Base-by-base conservation (phyloP, 2,888 invertebrate species). In the Erebia aethiops region DNA sequence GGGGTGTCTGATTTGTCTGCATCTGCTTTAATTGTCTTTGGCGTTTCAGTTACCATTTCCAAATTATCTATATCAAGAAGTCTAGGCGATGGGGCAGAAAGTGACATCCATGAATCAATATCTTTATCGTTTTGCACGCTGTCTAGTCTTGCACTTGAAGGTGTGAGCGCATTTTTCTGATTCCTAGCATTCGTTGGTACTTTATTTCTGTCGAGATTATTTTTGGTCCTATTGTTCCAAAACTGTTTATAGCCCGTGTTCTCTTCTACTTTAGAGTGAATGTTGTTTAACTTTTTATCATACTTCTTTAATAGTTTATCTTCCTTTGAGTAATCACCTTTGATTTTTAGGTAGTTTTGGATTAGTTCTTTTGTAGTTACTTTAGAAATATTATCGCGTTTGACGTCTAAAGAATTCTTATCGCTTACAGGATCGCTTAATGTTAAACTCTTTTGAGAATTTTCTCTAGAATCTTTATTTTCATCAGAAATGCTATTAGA, bases 31-130 rank as follows among this genome's bases (percentile, higher is more conserved):
- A 56, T 52, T 21, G 71, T 43, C 14, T 79, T 76, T 64, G 54
- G 54, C 54, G 18, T 4, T 54, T 78, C 77, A 11, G 63, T n/a
- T 56, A 72, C 63, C 11, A 75, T 57, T 62, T 81, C 78, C 7
- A 74, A 71, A 69, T 81, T 79, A 64, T 83, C 84, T 68, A 83
- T 75, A 54, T 89, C 87, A 18, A 84, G 69, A 43, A 83, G 62
- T 75, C 88, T 84, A 4, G 94, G 92, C 9, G 91, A 88, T 14
- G 89, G 84, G n/a, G 86, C 87, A 4, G 91, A 85, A 14, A 92
- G 75, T 1, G 93, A 93, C 89, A 94, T 91, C 94, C 94, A 94
- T 0, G 94, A 93, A 75, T 92, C 93, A 46, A 94, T 82, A 71
- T 94, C 94, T 82, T 88, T 91, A 66, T 94, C 93, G 61, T 89